A percentile compares a stretch with the other conserved stretches of the same genome.
phyloP scores from a whole-genome alignment of 2,797 vertebrate genomes.

The Myripristis jacobus region DNA sequence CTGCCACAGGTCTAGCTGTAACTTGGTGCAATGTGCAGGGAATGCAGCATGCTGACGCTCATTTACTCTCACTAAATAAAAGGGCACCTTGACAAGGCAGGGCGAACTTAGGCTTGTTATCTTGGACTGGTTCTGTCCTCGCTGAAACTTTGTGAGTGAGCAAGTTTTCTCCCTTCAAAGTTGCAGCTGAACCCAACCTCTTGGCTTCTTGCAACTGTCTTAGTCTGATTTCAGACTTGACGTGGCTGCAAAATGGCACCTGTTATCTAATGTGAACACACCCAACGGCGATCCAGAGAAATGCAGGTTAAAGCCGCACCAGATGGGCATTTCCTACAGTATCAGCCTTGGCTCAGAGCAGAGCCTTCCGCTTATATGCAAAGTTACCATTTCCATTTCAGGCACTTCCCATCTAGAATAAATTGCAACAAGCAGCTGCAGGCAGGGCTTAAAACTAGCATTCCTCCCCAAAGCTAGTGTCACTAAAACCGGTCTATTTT shows the following conservation, averaged over 20 bases:
- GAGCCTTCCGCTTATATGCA: not conserved
- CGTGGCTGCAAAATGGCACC: not conserved
- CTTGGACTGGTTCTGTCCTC: not conserved
- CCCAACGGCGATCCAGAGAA: not conserved
- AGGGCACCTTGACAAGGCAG: not conserved
- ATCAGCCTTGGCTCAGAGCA: not conserved
- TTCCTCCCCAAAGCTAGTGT: no score
- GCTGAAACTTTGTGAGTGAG: not conserved
- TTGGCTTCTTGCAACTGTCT: not conserved
- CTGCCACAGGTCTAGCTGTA: not conserved
- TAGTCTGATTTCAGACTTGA: no score
- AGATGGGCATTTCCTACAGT: not conserved
- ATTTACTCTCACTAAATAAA: not conserved
- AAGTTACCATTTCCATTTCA: slow-evolving; percentile 19
- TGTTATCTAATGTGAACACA: not conserved
- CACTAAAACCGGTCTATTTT: no score
- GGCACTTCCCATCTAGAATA: slow-evolving; percentile 17
- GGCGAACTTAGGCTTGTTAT: slow-evolving; percentile 13
- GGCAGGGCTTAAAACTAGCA: not conserved
- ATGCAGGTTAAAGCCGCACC: not conserved
- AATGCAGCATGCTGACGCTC: not conserved
- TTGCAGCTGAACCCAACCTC: not conserved
- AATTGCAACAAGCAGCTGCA: slow-evolving; percentile 11
- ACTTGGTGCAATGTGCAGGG: no score
- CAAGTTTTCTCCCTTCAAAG: not conserved